phyloP scores from a whole-genome alignment of 2,797 vertebrate genomes.

The Diplodus sargus region DNA sequence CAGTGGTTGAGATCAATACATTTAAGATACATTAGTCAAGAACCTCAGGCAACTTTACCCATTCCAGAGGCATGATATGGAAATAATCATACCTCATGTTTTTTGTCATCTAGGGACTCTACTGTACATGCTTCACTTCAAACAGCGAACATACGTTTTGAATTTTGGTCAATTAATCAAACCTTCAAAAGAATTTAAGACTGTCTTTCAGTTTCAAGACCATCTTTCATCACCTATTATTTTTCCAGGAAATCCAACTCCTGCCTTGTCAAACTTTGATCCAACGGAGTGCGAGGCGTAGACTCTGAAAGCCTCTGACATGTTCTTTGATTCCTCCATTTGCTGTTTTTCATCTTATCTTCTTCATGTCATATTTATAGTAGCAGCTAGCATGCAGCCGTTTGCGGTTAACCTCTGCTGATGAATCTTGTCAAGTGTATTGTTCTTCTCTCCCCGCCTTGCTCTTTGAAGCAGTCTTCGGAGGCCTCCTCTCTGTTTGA shows the following conservation, averaged over 20 bases:
- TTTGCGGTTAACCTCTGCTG: conserved; percentile 75
- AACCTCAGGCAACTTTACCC: conserved; percentile 19
- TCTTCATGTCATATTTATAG: conserved; percentile 66
- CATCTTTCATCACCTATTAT: conserved; percentile 54
- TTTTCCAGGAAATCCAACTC: conserved; percentile 48
- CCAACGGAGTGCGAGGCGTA: conserved; percentile 23
- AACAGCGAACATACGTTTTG: conserved; percentile 43
- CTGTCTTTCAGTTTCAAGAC: conserved; percentile 47
- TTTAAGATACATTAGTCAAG: conserved; percentile 21
- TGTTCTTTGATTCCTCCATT: conserved; percentile 73
- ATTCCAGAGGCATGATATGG: conserved; percentile 19
- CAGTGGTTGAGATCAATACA: conserved; percentile 39
- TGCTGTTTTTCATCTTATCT: conserved; percentile 64
- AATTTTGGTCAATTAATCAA: conserved; percentile 62
- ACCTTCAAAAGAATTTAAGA: conserved; percentile 44
- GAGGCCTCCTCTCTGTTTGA: conserved; percentile 61
- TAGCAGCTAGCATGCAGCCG: conserved; percentile 66
- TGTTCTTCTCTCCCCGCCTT: conserved; percentile 56
- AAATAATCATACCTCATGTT: conserved; percentile 28
- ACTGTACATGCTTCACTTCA: conserved; percentile 35
- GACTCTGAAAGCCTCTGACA: conserved; percentile 58
- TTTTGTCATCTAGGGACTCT: conserved; percentile 7
- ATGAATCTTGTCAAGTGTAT: conserved; percentile 74
- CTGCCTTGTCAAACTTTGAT: conserved; percentile 48
- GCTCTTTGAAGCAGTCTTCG: conserved; percentile 64